Conservation (phyloP, 2,113 vertebrate genomes). For the Helogale parvula region DNA sequence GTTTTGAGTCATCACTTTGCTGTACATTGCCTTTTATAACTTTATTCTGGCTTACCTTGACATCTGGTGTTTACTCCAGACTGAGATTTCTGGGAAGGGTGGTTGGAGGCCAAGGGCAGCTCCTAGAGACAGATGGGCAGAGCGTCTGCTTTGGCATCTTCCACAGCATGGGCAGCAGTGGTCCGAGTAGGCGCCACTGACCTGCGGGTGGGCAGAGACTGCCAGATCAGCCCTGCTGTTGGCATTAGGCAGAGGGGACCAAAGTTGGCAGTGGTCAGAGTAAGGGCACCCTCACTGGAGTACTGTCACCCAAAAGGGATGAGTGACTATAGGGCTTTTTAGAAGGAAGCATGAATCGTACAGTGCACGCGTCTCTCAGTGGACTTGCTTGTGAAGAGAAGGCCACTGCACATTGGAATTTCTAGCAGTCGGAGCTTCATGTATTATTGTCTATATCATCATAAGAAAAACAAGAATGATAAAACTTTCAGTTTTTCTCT, state of each 20-base stretch:
- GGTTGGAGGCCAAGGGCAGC: constrained; percentile 46
- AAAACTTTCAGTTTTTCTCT: not conserved
- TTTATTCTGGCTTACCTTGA: constrained; percentile 61
- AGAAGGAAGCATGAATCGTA: not conserved
- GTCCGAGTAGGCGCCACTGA: constrained; percentile 34
- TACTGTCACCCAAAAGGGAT: not conserved
- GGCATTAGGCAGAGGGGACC: constrained; percentile 32
- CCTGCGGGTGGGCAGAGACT: constrained; percentile 43
- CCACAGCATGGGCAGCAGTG: not conserved
- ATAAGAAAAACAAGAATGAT: not conserved
- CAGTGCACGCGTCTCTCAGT: not conserved
- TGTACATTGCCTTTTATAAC: constrained; percentile 35
- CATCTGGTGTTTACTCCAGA: constrained; percentile 75
- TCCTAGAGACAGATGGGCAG: constrained; percentile 70
- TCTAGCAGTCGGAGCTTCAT: not conserved
- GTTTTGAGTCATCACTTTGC: not conserved
- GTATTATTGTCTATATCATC: not conserved
- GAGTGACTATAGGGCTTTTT: not conserved
- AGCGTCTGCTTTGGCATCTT: constrained; percentile 67
- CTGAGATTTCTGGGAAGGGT: constrained; percentile 50
- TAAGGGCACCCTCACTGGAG: constrained; percentile 36
- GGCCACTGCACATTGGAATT: not conserved
- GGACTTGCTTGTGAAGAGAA: not conserved
- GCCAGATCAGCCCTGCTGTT: constrained; percentile 55
- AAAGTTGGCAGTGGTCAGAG: constrained; percentile 13